Base-by-base conservation (phyloP, 2,113 vertebrate species). In the Tragelaphus buxtoni region DNA sequence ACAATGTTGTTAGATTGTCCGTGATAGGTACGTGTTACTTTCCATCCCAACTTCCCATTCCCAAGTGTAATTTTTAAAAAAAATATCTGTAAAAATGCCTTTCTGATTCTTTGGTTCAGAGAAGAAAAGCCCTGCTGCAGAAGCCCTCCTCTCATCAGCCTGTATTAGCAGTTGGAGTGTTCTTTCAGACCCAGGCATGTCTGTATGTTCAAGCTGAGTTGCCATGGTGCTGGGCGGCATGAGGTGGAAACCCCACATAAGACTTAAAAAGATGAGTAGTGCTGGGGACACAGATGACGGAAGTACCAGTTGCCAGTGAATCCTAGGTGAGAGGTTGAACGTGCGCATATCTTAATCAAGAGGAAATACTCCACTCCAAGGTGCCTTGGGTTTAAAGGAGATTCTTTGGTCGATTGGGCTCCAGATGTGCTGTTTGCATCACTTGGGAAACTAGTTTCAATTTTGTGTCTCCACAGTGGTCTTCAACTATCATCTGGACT, bases 181-280 rank as follows among this genome's bases (percentile, higher is more conserved):
- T 97, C 96, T 97, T 98, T 94, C 88, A 98, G 95, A 87, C 88
- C 58, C 53, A 61, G 95, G 94, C 92, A 79, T 97, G 97, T 97
- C 98, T 98, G 79, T 97, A 77, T 97, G 97, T 93, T 96, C 96
- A 83, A 35, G 82, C 63, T 89, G 94, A 90, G 98, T 99, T 99
- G 98, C 98, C 95, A 97, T 98, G 98, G 97, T 76, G 83, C 91
- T 60, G n/a, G 87, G 18, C 26, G 96, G 96, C 97, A 95, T 6
- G 69, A 97, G 77, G 96, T 98, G 97, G 95, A 88, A 84, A 92
- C 92, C 92, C 69, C 51, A 42, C 49, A 79, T 65, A 35, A 61
- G 94, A 96, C 91, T 97, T 72, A 55, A 88, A 96, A 97, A 82
- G 96, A 85, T 79, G 65, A 89, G 63, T 82, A 94, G 74, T 94